Evolutionary conservation across 2,113 vertebrate genomes (phyloP), one percentile per base, ranked within the genome.

Genomic region (Australoheros scitulus): DNA sequence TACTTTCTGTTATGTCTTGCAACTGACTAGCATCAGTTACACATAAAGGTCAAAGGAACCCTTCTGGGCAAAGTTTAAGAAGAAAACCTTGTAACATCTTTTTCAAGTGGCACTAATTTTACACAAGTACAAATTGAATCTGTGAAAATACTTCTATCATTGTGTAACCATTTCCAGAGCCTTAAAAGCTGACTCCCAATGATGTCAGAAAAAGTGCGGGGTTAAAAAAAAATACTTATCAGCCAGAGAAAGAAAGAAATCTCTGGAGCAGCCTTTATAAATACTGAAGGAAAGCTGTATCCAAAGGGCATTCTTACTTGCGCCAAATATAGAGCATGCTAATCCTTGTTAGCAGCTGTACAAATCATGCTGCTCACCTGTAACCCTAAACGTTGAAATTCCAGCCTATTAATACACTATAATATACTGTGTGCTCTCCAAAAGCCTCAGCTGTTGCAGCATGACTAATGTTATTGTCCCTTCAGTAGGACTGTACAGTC

Each of bases 301-400:
- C 64, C 76, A 70, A 80, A 76, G 77, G 29, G 74, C 17, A 59
- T 79, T 56, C 59, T 76, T 79, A 91, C 79, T 81, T 63, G 75
- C 36, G 43, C 84, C 92, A 95, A 89, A 91, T 77, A 91, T 91
- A 93, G 90, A 80, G 20, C 11, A 6, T 15, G 11, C 29, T 91
- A 91, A 94, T 89, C 88, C 85, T 83, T 61, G 89, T 63, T 24
- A 86, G 91, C 94, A 94, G 90, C 90, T 92, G 90, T 87, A 70
- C 74, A 76, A 70, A 85, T 76, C 77, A 41, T 32, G 80, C 80
- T 75, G 83, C 82, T 86, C 84, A 84, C 82, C 83, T 93, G 87
- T 79, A 88, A 76, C 81, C 22, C 70, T 61, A 80, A 75, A 89
- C 86, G 91, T 89, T 68, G 57, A 86, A 74, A 87, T 13, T 50